Evolutionary conservation across 2,888 invertebrate species (phyloP).

Genomic region (Apotomis turbidana): DNA sequence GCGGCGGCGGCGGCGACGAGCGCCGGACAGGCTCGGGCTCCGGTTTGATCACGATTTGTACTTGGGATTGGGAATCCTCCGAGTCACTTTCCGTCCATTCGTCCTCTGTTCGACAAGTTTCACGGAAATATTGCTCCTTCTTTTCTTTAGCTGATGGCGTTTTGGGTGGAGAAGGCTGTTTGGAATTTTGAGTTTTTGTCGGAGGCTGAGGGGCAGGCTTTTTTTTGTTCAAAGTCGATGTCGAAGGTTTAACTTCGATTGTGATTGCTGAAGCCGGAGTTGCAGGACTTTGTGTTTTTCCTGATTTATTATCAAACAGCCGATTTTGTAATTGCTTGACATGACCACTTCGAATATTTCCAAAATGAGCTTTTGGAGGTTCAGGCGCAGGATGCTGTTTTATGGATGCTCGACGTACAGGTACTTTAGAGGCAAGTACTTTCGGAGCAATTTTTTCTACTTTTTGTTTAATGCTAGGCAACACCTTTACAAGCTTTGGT

Average conservation of each 20-base stretch:
- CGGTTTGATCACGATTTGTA: constrained; percentile 50
- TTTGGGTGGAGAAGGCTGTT: constrained; percentile 54
- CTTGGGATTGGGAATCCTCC: constrained; percentile 65
- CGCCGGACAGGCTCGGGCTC: constrained; percentile 53
- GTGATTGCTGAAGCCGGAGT: constrained; percentile 46
- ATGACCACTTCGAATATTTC: constrained; percentile 75
- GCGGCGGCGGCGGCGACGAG: constrained; percentile 70
- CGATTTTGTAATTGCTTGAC: constrained; percentile 78
- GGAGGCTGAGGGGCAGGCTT: constrained; percentile 72
- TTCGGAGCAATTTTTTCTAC: constrained; percentile 67
- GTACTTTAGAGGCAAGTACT: constrained; percentile 71
- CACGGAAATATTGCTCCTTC: constrained; percentile 80
- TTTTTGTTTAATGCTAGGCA: constrained; percentile 64
- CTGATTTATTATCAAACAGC: constrained; percentile 66
- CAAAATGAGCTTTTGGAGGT: constrained; percentile 78
- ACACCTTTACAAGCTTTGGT: constrained; percentile 69
- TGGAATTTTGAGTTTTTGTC: constrained; percentile 50
- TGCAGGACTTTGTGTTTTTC: constrained; percentile 50
- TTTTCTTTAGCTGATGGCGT: constrained; percentile 58
- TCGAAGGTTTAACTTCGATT: constrained; percentile 63
- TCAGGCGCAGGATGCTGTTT: constrained; percentile 74
- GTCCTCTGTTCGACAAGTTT: constrained; percentile 86
- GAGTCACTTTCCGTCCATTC: constrained; percentile 83
- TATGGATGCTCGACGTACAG: constrained; percentile 67
- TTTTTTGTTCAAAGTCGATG: constrained; percentile 64